A percentile compares a stretch with the other conserved stretches of the same genome.
Evolutionary conservation across 2,888 invertebrate genomes (phyloP).

Genomic region (Rhingia rostrata): DNA sequence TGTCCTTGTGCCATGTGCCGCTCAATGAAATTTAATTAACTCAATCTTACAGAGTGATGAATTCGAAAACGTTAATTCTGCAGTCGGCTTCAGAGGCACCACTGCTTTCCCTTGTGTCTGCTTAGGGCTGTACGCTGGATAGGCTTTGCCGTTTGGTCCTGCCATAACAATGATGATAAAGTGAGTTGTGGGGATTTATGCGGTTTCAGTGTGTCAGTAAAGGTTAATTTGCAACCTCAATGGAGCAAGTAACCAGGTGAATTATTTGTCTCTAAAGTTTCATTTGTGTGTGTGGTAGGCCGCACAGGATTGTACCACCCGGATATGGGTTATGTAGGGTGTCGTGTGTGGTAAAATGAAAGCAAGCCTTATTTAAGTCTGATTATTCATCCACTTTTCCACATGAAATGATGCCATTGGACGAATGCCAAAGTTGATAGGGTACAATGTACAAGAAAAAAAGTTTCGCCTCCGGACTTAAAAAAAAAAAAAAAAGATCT

Average conservation of each 20-base stretch:
- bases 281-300: slow-evolving; percentile 18
- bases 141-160: background rate
- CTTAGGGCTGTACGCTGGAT: background rate
- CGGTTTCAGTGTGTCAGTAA: slow-evolving; percentile 28
- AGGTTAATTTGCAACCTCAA: slow-evolving; percentile 12
- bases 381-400: too few species aligned
- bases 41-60: slow-evolving; percentile 55
- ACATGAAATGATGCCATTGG: too few species aligned
- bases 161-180: background rate
- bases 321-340: background rate
- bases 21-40: slow-evolving; percentile 56
- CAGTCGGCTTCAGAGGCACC: background rate
- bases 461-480: too few species aligned
- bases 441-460: too few species aligned
- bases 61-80: slow-evolving; percentile 41
- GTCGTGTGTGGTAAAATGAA: too few species aligned
- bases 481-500: too few species aligned
- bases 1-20: background rate
- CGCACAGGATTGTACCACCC: slow-evolving; percentile 4
- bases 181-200: slow-evolving; percentile 42
- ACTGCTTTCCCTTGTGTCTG: background rate
- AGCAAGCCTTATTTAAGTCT: too few species aligned
- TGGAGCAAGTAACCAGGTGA: slow-evolving; percentile 1
- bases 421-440: too few species aligned
- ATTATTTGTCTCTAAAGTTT: slow-evolving; percentile 28